These are phyloP conservation scores for Megalops atlanticus DNA, from an alignment of 2,113 vertebrate species.

Conservation along the genomic window DNA sequence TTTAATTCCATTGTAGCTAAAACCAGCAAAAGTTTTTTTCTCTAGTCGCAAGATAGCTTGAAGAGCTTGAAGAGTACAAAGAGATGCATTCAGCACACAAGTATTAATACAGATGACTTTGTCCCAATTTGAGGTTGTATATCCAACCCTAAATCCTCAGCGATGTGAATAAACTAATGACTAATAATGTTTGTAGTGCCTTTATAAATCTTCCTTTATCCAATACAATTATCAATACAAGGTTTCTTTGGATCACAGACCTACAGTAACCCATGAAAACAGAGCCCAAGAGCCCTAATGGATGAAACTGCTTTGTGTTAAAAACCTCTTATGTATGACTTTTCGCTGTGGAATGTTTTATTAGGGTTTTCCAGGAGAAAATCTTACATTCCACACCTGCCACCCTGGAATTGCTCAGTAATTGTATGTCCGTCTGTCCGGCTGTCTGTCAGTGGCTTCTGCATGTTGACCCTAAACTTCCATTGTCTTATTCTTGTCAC, in stretches of 20 bases:
- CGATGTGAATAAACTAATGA: too few species aligned
- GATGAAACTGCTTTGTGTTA: too few species aligned
- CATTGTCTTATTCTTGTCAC: constrained; percentile 30
- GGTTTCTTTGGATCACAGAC: too few species aligned
- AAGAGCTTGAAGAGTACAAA: neutral
- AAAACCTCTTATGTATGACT: neutral
- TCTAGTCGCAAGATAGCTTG: neutral
- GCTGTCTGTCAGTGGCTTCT: constrained; percentile 23
- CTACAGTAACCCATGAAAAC: too few species aligned
- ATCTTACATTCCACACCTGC: constrained; percentile 63
- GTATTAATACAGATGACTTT: neutral
- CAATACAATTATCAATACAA: too few species aligned
- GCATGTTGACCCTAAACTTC: constrained; percentile 60
- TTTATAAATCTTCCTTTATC: too few species aligned
- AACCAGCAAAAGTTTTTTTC: neutral
- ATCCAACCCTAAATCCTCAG: neutral
- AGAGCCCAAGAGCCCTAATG: too few species aligned
- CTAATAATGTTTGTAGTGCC: too few species aligned
- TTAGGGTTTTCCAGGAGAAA: neutral
- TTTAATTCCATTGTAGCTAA: neutral
- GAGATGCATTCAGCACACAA: neutral
- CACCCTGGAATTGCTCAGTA: constrained; percentile 55
- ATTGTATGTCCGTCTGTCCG: constrained; percentile 17
- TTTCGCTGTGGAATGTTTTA: neutral
- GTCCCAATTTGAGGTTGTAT: neutral